A percentile compares a stretch with the other conserved stretches of the same genome.
phyloP scores from a whole-genome alignment of 1,140 invertebrate genomes.

The Anoplolepis gracilipes region DNA sequence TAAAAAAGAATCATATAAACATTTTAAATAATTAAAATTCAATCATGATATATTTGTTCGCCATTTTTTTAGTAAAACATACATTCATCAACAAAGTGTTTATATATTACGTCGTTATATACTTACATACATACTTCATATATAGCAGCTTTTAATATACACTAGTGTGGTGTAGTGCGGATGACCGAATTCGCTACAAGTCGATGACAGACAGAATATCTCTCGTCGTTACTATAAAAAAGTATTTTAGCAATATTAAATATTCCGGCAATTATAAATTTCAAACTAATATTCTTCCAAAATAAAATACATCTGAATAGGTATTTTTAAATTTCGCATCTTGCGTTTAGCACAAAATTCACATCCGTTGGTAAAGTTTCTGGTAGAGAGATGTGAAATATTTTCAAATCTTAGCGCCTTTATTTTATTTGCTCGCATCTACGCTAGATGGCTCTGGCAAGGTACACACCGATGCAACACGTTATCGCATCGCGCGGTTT shows the following conservation, averaged over 20 bases:
- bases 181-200: too few species aligned
- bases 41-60: too few species aligned
- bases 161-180: too few species aligned
- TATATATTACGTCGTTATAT: too few species aligned
- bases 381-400: neutral
- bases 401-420: constrained; percentile 59
- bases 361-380: too few species aligned
- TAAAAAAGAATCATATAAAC: too few species aligned
- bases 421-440: neutral
- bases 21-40: too few species aligned
- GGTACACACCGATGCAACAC: neutral
- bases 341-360: neutral
- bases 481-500: constrained; percentile 8
- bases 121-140: too few species aligned
- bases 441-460: constrained; percentile 51
- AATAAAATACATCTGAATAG: neutral
- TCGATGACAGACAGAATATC: neutral
- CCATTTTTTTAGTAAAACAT: too few species aligned
- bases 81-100: too few species aligned
- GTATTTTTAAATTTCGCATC: neutral
- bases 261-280: neutral
- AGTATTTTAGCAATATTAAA: neutral
- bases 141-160: too few species aligned
- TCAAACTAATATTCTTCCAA: neutral
- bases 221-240: neutral